Evolutionary conservation across 2,888 invertebrate species (phyloP).

Genomic region (Campaea margaritaria): DNA sequence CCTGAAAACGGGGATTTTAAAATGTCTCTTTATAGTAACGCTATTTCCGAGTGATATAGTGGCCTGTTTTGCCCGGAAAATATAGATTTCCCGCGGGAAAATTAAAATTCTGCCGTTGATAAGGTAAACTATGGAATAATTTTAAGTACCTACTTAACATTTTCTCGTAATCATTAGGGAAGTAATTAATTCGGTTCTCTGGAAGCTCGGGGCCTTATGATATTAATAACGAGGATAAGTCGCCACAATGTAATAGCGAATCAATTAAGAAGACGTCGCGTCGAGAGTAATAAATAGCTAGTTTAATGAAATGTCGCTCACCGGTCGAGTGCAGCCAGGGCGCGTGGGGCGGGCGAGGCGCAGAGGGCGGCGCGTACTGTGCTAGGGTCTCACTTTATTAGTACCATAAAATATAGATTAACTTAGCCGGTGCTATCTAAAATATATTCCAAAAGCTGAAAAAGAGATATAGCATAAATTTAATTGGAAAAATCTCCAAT

Average conservation of each 20-base stretch:
- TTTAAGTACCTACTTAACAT: background rate
- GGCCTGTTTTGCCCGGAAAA: too few species aligned
- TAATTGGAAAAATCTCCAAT: too few species aligned
- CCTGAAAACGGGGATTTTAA: too few species aligned
- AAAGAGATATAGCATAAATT: too few species aligned
- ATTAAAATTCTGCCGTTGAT: too few species aligned
- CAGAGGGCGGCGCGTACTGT: background rate
- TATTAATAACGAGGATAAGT: conserved; percentile 21
- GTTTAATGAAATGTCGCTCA: conserved; percentile 56
- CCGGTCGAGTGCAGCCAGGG: conserved; percentile 20
- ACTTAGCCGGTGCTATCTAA: too few species aligned
- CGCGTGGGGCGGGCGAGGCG: conserved; percentile 16
- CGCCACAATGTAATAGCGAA: conserved; percentile 36
- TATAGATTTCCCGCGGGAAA: too few species aligned
- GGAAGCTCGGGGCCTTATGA: conserved; percentile 12
- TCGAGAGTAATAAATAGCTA: conserved; percentile 49
- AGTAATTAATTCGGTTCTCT: conserved; percentile 6
- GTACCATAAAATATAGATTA: background rate
- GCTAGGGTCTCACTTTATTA: background rate
- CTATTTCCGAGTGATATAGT: too few species aligned
- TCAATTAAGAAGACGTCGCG: conserved; percentile 36
- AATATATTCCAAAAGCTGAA: too few species aligned
- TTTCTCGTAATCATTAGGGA: background rate
- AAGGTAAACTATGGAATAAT: too few species aligned
- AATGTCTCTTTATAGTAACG: too few species aligned